phyloP scores from a whole-genome alignment of 64 coral and sea anemone species.

The Pocillopora damicornis region DNA sequence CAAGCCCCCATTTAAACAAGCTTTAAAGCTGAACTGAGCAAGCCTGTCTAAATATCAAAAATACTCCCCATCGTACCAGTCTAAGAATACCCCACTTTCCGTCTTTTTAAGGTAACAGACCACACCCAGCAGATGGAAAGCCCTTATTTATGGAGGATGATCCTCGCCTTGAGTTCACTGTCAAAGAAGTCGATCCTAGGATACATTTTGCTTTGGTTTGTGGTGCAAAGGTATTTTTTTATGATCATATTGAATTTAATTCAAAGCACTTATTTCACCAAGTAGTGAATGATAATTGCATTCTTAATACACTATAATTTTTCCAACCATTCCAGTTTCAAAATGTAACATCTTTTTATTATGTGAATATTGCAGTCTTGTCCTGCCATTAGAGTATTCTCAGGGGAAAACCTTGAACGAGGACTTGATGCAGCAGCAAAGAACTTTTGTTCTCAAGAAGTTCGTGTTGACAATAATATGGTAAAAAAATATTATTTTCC shows the following conservation, averaged over 20 bases:
- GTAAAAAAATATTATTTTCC: not conserved
- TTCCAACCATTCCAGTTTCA: not conserved
- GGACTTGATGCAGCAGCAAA: conserved; percentile 75
- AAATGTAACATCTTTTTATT: not conserved
- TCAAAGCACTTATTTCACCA: not conserved
- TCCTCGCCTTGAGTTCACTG: conserved; percentile 49
- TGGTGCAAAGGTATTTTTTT: conserved; percentile 76
- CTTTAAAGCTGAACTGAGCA: too few species aligned
- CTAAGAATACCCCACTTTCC: not conserved
- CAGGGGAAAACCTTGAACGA: conserved; percentile 66
- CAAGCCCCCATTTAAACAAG: too few species aligned
- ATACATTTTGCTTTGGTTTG: conserved; percentile 98
- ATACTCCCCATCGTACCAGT: too few species aligned
- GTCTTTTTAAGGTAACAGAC: conserved; percentile 57
- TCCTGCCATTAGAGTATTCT: conserved; percentile 88
- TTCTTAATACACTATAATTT: not conserved
- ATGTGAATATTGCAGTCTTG: conserved; percentile 60
- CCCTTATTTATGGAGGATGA: conserved; percentile 57
- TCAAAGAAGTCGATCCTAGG: conserved; percentile 81
- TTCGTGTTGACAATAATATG: conserved; percentile 31
- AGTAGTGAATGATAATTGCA: too few species aligned
- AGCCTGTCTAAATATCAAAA: too few species aligned
- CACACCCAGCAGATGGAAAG: conserved; percentile 70
- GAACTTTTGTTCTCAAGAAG: conserved; percentile 86
- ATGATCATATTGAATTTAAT: too few species aligned